phyloP scores from a whole-genome alignment of 1,140 invertebrate species.

The Eciton burchellii region DNA sequence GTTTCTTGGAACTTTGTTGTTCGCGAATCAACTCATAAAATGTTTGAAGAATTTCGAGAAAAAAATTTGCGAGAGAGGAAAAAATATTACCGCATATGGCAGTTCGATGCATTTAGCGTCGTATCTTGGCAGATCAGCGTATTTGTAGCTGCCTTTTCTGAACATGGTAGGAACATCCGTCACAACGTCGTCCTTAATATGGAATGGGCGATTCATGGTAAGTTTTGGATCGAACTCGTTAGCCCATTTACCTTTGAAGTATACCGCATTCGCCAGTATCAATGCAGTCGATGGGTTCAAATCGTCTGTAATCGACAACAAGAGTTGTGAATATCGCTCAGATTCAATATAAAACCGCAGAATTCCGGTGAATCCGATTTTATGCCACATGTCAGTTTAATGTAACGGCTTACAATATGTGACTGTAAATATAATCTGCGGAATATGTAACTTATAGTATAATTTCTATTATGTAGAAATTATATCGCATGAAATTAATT shows the following conservation, averaged over 20 bases:
- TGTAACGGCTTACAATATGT: neutral
- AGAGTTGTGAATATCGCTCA: conserved; percentile 13
- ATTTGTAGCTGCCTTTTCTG: conserved; percentile 79
- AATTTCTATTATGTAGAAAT: neutral
- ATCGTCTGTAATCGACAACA: conserved; percentile 78
- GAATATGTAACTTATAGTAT: too few species aligned
- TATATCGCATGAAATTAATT: neutral
- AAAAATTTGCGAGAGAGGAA: neutral
- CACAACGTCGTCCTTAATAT: conserved; percentile 72
- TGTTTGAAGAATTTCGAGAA: conserved; percentile 6
- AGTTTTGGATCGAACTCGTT: conserved; percentile 87
- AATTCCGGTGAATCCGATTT: neutral
- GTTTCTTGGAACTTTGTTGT: neutral
- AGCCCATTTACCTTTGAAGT: conserved; percentile 95
- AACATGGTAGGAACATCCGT: conserved; percentile 86
- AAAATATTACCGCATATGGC: conserved; percentile 84
- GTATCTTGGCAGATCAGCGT: conserved; percentile 77
- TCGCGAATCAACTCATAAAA: too few species aligned
- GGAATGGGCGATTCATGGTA: conserved; percentile 87
- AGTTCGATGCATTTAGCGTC: conserved; percentile 85
- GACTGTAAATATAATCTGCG: neutral
- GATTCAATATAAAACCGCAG: neutral
- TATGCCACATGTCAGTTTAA: neutral
- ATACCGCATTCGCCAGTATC: conserved; percentile 93
- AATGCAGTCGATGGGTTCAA: conserved; percentile 86